Evolutionary conservation across 2,797 vertebrate genomes (phyloP).

Genomic region (Nothura maculosa): DNA sequence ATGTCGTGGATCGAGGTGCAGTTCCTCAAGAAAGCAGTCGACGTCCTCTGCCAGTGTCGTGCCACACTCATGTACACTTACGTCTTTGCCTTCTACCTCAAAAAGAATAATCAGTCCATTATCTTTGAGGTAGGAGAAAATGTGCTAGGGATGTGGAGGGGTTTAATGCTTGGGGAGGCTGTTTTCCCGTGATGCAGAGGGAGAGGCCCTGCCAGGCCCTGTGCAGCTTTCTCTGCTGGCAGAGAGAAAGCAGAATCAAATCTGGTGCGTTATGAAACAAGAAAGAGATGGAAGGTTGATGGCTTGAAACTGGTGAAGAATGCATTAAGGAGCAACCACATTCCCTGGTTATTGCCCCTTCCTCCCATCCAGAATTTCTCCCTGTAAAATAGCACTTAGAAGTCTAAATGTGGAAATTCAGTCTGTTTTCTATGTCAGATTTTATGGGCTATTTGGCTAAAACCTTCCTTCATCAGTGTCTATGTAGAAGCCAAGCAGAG

Average conservation of each 20-base stretch:
- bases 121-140: conserved; percentile 95
- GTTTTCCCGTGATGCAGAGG: not conserved
- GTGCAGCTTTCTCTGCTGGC: not conserved
- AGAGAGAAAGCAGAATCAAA: not conserved
- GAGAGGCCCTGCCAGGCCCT: not conserved
- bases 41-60: conserved; percentile 98
- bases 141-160: not conserved
- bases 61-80: conserved; percentile 99
- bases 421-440: not conserved
- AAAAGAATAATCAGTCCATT: conserved; percentile 99
- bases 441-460: not conserved
- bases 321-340: not conserved
- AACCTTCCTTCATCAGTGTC: not conserved
- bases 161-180: not conserved
- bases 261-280: not conserved
- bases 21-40: conserved; percentile 99
- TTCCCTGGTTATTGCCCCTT: not conserved
- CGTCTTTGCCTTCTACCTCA: conserved; percentile 99
- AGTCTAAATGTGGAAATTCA: not conserved
- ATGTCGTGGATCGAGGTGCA: conserved; percentile 99
- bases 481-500: not conserved
- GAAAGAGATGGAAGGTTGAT: not conserved
- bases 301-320: not conserved
- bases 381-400: not conserved
- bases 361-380: not conserved